phyloP scores from a whole-genome alignment of 1,140 invertebrate species.

The Bursaphelenchus mucronatus region DNA sequence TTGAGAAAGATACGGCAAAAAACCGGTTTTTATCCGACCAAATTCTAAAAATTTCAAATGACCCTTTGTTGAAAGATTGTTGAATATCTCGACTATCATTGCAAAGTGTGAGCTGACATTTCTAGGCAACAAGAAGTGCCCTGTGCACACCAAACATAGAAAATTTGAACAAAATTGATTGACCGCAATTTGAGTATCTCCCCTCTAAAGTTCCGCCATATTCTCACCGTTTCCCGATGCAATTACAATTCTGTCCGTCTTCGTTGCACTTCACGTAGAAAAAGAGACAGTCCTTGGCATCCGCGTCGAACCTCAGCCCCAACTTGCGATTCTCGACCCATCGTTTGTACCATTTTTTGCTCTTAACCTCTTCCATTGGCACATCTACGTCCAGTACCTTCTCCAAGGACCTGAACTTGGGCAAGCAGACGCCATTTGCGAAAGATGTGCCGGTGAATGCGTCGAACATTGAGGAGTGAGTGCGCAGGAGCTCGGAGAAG shows the following conservation, averaged over 20 bases:
- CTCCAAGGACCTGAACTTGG: neutral
- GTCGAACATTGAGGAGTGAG: slow-evolving; percentile 10
- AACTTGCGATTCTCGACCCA: neutral
- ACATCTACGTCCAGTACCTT: neutral
- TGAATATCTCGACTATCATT: no score
- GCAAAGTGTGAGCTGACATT: no score
- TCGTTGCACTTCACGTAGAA: neutral
- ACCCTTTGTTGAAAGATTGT: no score
- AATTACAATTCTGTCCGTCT: neutral
- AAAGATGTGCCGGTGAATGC: neutral
- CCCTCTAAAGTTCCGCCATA: no score
- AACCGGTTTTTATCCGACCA: no score
- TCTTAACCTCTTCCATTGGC: neutral
- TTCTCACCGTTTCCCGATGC: no score
- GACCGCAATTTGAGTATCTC: no score
- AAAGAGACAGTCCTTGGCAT: neutral
- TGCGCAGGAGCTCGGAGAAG: neutral
- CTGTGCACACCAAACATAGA: no score
- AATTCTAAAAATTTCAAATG: no score
- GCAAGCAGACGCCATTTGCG: neutral
- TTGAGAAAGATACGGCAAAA: no score
- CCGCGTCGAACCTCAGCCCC: neutral
- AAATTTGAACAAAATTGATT: no score
- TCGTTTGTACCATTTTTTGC: neutral
- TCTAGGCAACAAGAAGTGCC: no score